phyloP scores from a whole-genome alignment of 2,888 invertebrate genomes.

The Crepidodera aurea region DNA sequence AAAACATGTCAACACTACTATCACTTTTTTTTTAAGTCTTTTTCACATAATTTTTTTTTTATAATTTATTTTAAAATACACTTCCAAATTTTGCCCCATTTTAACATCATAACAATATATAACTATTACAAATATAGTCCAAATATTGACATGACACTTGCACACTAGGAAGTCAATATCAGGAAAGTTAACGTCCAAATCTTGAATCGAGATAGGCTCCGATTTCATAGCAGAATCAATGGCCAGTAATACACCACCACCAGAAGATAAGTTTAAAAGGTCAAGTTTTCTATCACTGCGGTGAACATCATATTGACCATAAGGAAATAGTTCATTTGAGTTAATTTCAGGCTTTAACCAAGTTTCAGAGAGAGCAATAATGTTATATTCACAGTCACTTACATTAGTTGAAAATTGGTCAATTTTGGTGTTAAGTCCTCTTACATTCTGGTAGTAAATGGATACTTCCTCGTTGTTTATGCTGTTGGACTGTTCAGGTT shows the following conservation, averaged over 20 bases:
- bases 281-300: constrained; percentile 17
- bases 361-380: constrained; percentile 16
- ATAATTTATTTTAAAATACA: no score
- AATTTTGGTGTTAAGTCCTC: constrained; percentile 13
- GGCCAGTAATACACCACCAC: constrained; percentile 15
- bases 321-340: constrained; percentile 6
- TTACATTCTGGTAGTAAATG: constrained; percentile 19
- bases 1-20: no score
- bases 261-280: constrained; percentile 2
- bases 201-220: neutral
- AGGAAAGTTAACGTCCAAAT: constrained; percentile 8
- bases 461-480: constrained; percentile 4
- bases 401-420: constrained; percentile 8
- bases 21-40: no score
- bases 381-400: constrained; percentile 17
- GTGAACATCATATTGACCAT: constrained; percentile 5
- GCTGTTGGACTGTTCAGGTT: constrained; percentile 6
- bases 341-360: constrained; percentile 12
- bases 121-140: neutral
- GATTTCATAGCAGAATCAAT: neutral
- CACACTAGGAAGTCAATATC: constrained; percentile 4
- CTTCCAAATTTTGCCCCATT: no score
- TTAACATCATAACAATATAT: no score
- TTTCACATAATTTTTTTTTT: no score
- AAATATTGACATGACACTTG: neutral